Evolutionary conservation across 2,888 invertebrate species (phyloP), one percentile per base, ranked within the genome.

Genomic region (Platerodrilus igneus): DNA sequence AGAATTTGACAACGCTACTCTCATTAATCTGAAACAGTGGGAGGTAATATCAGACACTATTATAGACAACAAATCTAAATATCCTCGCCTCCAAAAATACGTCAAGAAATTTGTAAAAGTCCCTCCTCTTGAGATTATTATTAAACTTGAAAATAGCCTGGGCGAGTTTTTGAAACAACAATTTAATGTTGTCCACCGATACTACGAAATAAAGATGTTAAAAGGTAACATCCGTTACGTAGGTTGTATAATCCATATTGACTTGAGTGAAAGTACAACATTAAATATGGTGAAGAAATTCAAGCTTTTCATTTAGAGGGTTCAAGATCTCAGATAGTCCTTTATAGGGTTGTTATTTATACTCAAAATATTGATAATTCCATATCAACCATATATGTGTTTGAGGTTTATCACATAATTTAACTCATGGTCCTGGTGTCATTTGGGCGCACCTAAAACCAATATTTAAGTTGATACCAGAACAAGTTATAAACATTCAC

Each of bases 231-330:
- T 33, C 4, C 4, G 7, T 4, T 4, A 4, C 2, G 22, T 16
- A 7, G 22, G 15, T 9, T 14, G 21, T 22, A n/a, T 22, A 3
- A 2, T 33, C 5, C 32, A 33, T 11, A 22, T 22, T 14, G 32
- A 33, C 11, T 33, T 33, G 5, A 16, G 16, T 22, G 22, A 33
- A n/a, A 33, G 6, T 33, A 23, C n/a, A 17, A 9, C n/a, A 8
- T 23, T 8, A 33, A 33, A 9, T 33, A 33, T 9, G 8, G 14
- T 6, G n/a, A 22, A 2, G 32, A 33, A 23, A 23, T 15, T 15
- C 32, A 33, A 23, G 4, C 32, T 9, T 33, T 23, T 15, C 32
- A 21, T 9, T 27, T 27, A 6, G 27, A 20, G 4, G 27, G 21
- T 8, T 19, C 35, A 7, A 22, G 20, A 3, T n/a, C 7, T 2